A percentile compares a stretch with the other conserved stretches of the same genome.
phyloP scores from a whole-genome alignment of 2,888 invertebrate genomes.

The Eupithecia inturbata region DNA sequence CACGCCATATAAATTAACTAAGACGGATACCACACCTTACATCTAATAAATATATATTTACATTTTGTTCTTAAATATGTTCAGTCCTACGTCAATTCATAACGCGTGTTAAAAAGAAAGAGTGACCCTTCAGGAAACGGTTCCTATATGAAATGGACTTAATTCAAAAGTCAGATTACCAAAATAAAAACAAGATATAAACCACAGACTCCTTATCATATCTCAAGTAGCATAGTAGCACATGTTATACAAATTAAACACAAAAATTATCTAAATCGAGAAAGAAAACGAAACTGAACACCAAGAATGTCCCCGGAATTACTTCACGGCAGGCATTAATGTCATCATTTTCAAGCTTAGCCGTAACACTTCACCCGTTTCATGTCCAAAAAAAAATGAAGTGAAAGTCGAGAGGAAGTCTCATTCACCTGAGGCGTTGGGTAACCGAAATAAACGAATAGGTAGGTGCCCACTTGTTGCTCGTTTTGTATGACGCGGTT shows the following conservation, averaged over 20 bases:
- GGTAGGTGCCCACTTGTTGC: constrained; percentile 46
- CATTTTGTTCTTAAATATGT: too few species aligned
- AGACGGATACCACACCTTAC: not conserved
- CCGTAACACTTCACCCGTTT: constrained; percentile 45
- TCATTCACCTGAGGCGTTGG: constrained; percentile 67
- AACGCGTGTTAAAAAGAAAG: not conserved
- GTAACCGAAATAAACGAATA: constrained; percentile 73
- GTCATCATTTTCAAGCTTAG: constrained; percentile 48
- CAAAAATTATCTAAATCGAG: constrained; percentile 23
- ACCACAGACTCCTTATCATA: not conserved
- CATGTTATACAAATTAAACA: constrained; percentile 28
- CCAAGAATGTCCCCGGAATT: constrained; percentile 35
- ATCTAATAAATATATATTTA: not conserved
- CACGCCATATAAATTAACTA: not conserved
- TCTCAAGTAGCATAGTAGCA: constrained; percentile 14
- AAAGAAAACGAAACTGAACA: constrained; percentile 44
- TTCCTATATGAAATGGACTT: not conserved
- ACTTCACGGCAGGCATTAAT: constrained; percentile 44
- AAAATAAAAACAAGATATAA: not conserved
- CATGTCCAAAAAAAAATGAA: constrained; percentile 68
- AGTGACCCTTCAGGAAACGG: not conserved
- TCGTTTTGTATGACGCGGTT: constrained; percentile 43
- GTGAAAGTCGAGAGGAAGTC: constrained; percentile 80
- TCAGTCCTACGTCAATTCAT: too few species aligned
- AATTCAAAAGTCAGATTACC: not conserved